These are phyloP conservation scores for Sebastes steindachneri DNA, from an alignment of 2,797 vertebrate genomes.

Conservation along the genomic window DNA sequence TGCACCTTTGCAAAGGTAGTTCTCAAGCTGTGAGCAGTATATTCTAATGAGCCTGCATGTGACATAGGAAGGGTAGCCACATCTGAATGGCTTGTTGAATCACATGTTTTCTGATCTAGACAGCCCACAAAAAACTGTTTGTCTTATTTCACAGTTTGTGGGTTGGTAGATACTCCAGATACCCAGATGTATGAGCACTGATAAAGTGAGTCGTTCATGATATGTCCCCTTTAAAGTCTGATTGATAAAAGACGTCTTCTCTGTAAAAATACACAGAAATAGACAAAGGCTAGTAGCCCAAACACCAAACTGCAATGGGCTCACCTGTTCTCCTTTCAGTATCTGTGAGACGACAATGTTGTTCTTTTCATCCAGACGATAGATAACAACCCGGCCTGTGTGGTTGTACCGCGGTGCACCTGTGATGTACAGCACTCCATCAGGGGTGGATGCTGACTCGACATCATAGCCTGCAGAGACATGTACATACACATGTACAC, in stretches of 20 bases:
- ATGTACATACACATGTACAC: not conserved
- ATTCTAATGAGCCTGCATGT: too few species aligned
- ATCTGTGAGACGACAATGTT: slow-evolving; percentile 85
- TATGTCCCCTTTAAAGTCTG: too few species aligned
- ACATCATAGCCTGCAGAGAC: slow-evolving; percentile 90
- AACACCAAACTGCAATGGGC: not conserved
- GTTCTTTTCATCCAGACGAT: slow-evolving; percentile 80
- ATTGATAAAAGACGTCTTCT: not conserved
- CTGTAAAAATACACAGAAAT: not conserved
- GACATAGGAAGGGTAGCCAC: too few species aligned
- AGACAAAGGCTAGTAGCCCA: not conserved
- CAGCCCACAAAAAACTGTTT: too few species aligned
- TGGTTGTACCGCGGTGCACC: slow-evolving; percentile 97
- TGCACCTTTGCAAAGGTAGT: too few species aligned
- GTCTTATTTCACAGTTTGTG: too few species aligned
- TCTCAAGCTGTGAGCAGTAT: too few species aligned
- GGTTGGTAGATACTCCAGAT: too few species aligned
- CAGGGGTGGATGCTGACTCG: slow-evolving; percentile 86
- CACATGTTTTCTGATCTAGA: too few species aligned
- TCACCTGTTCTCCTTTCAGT: slow-evolving; percentile 93
- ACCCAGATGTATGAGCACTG: too few species aligned
- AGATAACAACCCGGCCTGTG: slow-evolving; percentile 92
- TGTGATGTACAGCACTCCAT: slow-evolving; percentile 88
- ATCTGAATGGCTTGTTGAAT: too few species aligned
- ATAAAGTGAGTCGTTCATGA: too few species aligned